Base-by-base conservation (phyloP, 2,797 vertebrate species). In the Hypotaenidia okinawae region DNA sequence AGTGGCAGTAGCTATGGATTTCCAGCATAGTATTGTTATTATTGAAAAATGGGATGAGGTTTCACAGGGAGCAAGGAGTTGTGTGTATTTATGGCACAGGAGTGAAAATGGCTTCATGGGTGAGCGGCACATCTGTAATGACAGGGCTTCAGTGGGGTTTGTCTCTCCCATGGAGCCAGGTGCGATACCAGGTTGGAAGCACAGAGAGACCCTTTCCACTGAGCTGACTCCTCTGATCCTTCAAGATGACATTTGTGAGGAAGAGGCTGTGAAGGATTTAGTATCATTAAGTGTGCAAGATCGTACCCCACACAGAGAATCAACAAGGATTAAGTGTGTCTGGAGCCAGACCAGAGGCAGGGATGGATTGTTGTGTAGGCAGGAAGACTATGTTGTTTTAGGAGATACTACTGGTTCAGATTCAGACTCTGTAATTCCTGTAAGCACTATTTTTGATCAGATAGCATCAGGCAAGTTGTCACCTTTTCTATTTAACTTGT, bases 91-190 rank as follows among this genome's bases (percentile, higher is more conserved):
- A 39, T 87, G 43, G 27, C 39, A 79, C 15, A 67, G 49, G 33
- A 87, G 54, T 74, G 39, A 83, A 80, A 95, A 87, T 32, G 55
- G n/a, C 52, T 94, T 95, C 21, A 61, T 55, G 72, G 89, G 54
- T 87, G 90, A 94, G 68, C 4, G 16, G 58, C 77, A 41, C 33
- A 30, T 70, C 61, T 74, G 68, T 84, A 88, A 88, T 32, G 47
- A 94, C 32, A 64, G 72, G 70, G 83, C 61, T 90, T 93, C 45
- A n/a, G 68, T 61, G 54, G 69, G 19, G 72, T 74, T 69, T 92
- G 75, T 63, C 89, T 92, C 61, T 37, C 57, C 43, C 8, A 0
- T 23, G 70, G 55, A 87, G n/a, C 30, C 47, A 87, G 70, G 33
- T 87, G 51, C 73, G 91, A 58, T 59, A 39, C 59, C 49, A 67